Evolutionary conservation across 2,888 invertebrate species (phyloP), one percentile per base, ranked within the genome.

Genomic region (Dynastes tityus): DNA sequence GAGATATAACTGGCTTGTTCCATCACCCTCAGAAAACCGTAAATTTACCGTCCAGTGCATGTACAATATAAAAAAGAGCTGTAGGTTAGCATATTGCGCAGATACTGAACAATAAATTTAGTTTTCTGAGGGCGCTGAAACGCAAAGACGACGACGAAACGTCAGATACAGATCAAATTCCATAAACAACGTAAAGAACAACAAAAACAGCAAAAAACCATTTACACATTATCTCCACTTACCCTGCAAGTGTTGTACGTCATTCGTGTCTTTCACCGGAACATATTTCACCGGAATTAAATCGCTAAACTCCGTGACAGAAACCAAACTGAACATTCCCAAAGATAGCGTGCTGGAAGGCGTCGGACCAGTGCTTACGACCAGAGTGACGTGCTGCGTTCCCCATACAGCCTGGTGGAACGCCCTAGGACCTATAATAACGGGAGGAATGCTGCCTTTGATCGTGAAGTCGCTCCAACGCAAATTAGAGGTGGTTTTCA

Each of bases 241-340:
- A 94, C 94, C 94, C 91, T 95, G 94, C 70, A 93, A 89, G 85
- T 93, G 90, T 84, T 93, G 93, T 63, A 92, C 91, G 76, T 92
- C 92, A 79, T 87, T 81, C 91, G 91, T 79, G 90, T 92, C 88
- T 73, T 80, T 76, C 5, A 53, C 71, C 22, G 90, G 88, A 82
- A 94, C 90, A 86, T 93, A 93, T 83, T 93, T 92, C 80, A 91
- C 89, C 29, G 95, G 95, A 75, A 95, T 93, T 83, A 94, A 88
- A 86, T 96, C 96, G 85, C 94, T 94, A 88, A 96, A 96, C 89
- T 96, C 95, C 6, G 95, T 94, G 49, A 96, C 92, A 6, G 95
- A 94, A 82, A 92, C 91, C 80, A 96, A 89, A 83, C 92, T 93
- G 85, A 93, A 90, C 55, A 92, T 92, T 81, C 92, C 92, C 45